Base-by-base conservation (phyloP, 2,113 vertebrate genomes). In the Gymnarchus niloticus region DNA sequence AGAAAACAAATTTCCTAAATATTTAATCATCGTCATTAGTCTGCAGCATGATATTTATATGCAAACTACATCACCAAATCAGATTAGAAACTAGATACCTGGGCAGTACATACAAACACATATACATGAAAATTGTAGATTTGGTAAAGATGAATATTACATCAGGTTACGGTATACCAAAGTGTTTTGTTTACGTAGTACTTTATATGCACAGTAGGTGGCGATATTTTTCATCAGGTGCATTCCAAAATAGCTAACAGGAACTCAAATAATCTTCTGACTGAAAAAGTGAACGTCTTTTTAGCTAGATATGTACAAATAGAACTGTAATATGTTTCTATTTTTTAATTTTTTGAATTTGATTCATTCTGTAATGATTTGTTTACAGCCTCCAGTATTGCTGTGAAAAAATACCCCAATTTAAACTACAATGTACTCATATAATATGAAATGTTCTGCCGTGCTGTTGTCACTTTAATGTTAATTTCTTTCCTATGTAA, bases 91-190 rank as follows among this genome's bases (percentile, higher is more conserved):
- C n/a, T n/a, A n/a, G 33, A 69, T 41, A 69, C 33, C 65, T 69
- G 65, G 65, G 65, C 65, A 69, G 14, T 61, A 28, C 0, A 59
- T 9, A 59, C n/a, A 59, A 8, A 33, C 59, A 65, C 8, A 65
- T 6, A 17, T 37, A 69, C 28, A 37, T 69, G 61, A 37, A 69
- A 69, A 69, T 14, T 69, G 61, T 69, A 6, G 4, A 5, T 33
- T 69, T 37, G n/a, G n/a, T n/a, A 69, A 69, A 69, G 28, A 69
- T 65, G 9, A 49, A 65, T 52, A 37, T 83, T 8, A 25, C 14
- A 57, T 85, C 87, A 88, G 88, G 85, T 59, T 4, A 85, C 87
- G 85, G 88, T 83, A 89, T 78, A 89, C 90, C 90, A 92, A 92
- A 91, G 61, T 69, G 61, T 73, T 73, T 78, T n/a, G 56, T 46